Conservation (phyloP, 2,888 invertebrate species). For the Autographa pulchrina region DNA sequence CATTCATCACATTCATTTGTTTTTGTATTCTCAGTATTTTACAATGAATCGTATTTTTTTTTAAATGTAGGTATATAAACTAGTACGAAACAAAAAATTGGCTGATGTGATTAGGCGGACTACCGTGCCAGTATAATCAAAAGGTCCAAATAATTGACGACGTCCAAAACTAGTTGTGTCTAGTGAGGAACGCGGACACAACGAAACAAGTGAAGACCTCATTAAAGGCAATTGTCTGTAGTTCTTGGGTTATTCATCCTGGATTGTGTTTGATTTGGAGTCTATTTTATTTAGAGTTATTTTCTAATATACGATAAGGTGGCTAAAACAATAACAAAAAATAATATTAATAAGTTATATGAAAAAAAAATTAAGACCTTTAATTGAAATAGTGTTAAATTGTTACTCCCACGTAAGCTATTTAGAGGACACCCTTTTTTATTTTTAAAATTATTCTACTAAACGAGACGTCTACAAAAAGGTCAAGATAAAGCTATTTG, state of each 20-base stretch:
- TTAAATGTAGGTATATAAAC: not conserved
- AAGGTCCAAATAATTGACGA: not conserved
- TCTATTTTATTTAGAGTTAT: no score
- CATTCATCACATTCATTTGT: no score
- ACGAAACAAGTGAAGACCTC: not conserved
- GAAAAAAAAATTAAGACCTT: no score
- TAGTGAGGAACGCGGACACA: not conserved
- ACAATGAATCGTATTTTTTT: no score
- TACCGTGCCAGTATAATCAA: not conserved
- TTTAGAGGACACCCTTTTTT: not conserved
- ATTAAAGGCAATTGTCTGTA: no score
- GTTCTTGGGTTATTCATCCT: no score
- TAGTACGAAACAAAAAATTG: not conserved
- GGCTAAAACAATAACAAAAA: no score
- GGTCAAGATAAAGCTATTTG: not conserved
- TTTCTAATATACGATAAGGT: no score
- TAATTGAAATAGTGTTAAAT: not conserved
- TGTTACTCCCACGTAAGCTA: not conserved
- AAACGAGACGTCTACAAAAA: not conserved
- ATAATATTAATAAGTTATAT: no score
- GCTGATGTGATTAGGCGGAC: not conserved
- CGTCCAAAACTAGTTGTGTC: not conserved
- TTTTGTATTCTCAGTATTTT: not conserved
- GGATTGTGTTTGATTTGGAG: no score
- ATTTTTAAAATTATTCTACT: not conserved